Base-by-base conservation (phyloP, 92 coral and sea anemone genomes). In the Phenganax subtilis region DNA sequence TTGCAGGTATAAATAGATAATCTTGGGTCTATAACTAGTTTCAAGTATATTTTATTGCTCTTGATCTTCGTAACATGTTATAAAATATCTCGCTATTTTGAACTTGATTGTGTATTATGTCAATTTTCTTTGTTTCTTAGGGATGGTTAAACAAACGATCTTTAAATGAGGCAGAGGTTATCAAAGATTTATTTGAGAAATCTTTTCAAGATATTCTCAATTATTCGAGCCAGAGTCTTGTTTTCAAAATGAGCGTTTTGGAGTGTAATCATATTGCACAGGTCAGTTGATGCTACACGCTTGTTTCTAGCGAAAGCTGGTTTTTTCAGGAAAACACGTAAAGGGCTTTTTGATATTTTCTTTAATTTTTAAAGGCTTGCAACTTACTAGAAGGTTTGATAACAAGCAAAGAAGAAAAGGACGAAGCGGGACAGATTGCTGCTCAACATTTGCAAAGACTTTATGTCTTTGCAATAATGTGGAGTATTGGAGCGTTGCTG, bases 91-190 rank as follows among this genome's bases (percentile, higher is more conserved):
- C 47, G 47, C 47, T 5, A 37, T 37, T 37, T 37, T 37, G 47
- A 37, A 37, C 47, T 1, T 37, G 47, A 37, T 37, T 37, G 5
- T 2, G 2, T 37, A 1, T 37, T 1, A 37, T 37, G 47, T 37
- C 47, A 51, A 2, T 8, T 60, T 30, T 56, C 37, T 29, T 56
- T 57, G 12, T 62, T 51, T 1, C 52, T 29, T 15, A 92, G 97
- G 97, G 96, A 14, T 92, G 97, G 97, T 82, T 92, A 12, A 91
- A 87, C 85, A 91, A 87, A 85, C 96, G 97, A 28, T 86, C 92
- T 15, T 75, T 65, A 54, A 60, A 81, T 9, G 97, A 92, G 76
- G 97, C 91, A 15, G 96, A 87, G 28, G 86, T 92, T 56, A 84
- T 92, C 25, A 92, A 89, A 59, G 85, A 67, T 17, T 75, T 92